Evolutionary conservation across 2,113 vertebrate species (phyloP), one percentile per base, ranked within the genome.

Genomic region (Empidonax alnorum): DNA sequence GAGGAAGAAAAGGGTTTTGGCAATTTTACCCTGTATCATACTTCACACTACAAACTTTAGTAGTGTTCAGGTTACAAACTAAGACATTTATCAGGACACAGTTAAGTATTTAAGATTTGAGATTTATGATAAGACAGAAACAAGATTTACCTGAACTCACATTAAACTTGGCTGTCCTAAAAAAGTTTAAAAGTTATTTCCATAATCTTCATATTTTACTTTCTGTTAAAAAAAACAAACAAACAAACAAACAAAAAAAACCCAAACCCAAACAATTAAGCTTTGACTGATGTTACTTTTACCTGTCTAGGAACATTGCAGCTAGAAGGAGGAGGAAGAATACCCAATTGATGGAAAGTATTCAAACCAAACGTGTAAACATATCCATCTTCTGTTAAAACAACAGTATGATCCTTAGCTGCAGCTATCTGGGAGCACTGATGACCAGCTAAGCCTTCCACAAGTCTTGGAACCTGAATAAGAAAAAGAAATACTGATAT

Each of bases 361-460:
- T 99, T 99, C 81, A 99, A 98, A 79, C 99, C 99, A 98, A 99
- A 99, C 0, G 99, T 98, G 95, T 98, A 99, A 92, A 99, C 98
- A 78, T 98, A 98, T 91, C 99, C 99, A 87, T 99, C 99, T 97
- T 99, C 99, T 59, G 99, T 99, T 96, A 99, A 97, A 86, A 99
- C 98, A 95, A 99, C 98, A 4, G 99, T 99, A 96, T 99, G 99
- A 98, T 99, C 99, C 97, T 99, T 98, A 79, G 99, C 99, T 89
- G 99, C 99, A 75, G 99, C 99, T 89, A 99, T 98, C 89, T 99
- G 99, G 53, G 98, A 98, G 96, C 99, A 99, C 89, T 98, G 98
- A 93, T 99, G 98, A 92, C 97, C 98, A 97, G 96, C 96, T 66
- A 99, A 98, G 79, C 98, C 98, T 97, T 99, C 98, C 72, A 99